These are phyloP conservation scores for Leptopilina clavipes DNA, from an alignment of 1,140 invertebrate species.

Conservation along the genomic window DNA sequence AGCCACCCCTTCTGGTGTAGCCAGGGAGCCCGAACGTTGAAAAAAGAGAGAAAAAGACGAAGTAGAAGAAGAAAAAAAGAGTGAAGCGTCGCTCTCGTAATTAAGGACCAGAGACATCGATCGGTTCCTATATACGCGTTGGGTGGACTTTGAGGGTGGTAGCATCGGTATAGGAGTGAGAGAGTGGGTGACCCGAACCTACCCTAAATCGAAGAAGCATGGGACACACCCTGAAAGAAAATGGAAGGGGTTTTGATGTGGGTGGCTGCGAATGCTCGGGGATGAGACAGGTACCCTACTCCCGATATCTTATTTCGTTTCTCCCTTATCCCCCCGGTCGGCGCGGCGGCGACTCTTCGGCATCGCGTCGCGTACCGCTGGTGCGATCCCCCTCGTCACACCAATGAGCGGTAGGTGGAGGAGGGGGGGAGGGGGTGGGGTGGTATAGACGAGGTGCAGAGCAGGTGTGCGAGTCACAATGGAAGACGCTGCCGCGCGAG, in stretches of 20 bases:
- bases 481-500: slow-evolving; percentile 64
- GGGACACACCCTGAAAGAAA: slow-evolving; percentile 70
- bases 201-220: slow-evolving; percentile 72
- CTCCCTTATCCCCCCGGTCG: slow-evolving; percentile 49
- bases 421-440: too few relatives aligned
- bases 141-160: slow-evolving; percentile 40
- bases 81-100: slow-evolving; percentile 63
- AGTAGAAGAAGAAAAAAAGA: slow-evolving; percentile 43
- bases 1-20: not conserved
- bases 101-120: slow-evolving; percentile 72
- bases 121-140: slow-evolving; percentile 63
- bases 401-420: slow-evolving; percentile 52
- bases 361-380: slow-evolving; percentile 15
- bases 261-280: slow-evolving; percentile 51
- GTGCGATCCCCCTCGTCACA: slow-evolving; percentile 54
- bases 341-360: slow-evolving; percentile 51
- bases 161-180: slow-evolving; percentile 9
- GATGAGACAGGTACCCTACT: slow-evolving; percentile 49
- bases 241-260: slow-evolving; percentile 57
- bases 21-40: slow-evolving; percentile 20
- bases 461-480: slow-evolving; percentile 67
- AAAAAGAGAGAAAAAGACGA: slow-evolving; percentile 35
- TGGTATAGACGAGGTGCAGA: slow-evolving; percentile 55
- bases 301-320: slow-evolving; percentile 69
- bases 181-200: slow-evolving; percentile 62